Evolutionary conservation across 2,888 invertebrate genomes (phyloP).

Genomic region (Nomada hirtipes): DNA sequence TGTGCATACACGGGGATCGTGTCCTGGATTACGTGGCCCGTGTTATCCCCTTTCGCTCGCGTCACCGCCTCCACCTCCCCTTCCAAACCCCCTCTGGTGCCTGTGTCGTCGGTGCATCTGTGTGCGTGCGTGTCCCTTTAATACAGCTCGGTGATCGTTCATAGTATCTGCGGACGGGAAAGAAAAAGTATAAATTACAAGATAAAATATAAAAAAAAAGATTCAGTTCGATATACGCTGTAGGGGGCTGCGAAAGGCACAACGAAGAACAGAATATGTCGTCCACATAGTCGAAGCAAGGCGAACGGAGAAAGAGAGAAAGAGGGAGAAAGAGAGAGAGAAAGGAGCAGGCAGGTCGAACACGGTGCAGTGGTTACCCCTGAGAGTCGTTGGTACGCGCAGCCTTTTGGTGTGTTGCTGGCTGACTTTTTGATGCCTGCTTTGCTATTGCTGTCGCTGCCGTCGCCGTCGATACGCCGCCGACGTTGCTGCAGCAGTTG

Average conservation of each 20-base stretch:
- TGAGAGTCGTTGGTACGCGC: constrained; percentile 68
- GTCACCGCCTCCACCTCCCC: not conserved
- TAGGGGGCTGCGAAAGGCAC: constrained; percentile 3
- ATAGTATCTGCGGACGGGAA: not conserved
- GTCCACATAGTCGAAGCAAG: constrained; percentile 56
- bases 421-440: constrained; percentile 78
- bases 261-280: constrained; percentile 63
- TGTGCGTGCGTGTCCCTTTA: constrained; percentile 28
- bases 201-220: not conserved
- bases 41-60: constrained; percentile 26
- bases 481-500: constrained; percentile 70
- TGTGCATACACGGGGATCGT: constrained; percentile 44
- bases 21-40: constrained; percentile 53
- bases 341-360: constrained; percentile 58
- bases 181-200: not conserved
- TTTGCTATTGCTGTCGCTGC: constrained; percentile 75
- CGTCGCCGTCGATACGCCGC: constrained; percentile 66
- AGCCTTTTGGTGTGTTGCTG: constrained; percentile 72
- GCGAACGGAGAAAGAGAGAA: constrained; percentile 41
- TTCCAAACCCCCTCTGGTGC: constrained; percentile 27
- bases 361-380: constrained; percentile 63
- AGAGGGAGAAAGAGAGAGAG: constrained; percentile 42
- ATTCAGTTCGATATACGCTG: constrained; percentile 6
- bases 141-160: not conserved
- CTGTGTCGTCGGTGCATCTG: constrained; percentile 11